Evolutionary conservation across 2,888 invertebrate species (phyloP), one percentile per base, ranked within the genome.

Genomic region (Acanthosoma haemorrhoidale): DNA sequence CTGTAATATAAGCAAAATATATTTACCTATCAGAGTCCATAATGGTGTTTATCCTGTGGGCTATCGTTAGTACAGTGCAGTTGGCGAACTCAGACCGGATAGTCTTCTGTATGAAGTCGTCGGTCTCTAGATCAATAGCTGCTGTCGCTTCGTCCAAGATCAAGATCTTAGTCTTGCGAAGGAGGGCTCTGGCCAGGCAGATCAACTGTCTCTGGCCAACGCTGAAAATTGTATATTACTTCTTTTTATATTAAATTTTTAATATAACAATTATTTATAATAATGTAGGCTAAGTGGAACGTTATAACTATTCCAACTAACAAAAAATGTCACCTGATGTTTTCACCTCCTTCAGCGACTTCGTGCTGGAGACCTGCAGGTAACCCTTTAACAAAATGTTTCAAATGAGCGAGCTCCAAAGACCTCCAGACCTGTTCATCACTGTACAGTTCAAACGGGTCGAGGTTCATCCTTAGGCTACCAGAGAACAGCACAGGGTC

Each of bases 21-120:
- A n/a, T n/a, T 73, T 77, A 83, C 84, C 81, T 87, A 77, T 91
- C 90, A 36, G 90, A 92, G 82, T 94, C 94, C 86, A 95, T 85
- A 76, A 96, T 94, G 25, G 95, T 96, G 80, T 95, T 94, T 72
- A 96, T 85, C 15, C 95, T 86, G 83, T 96, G 95, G 39, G 95
- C 95, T 79, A 96, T 95, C 1, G 94, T 95, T 25, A 96, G 85
- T 64, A 96, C 90, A 4, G 95, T 95, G 80, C 92, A 92, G 72
- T 90, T 86, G 72, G 85, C 86, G 80, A 96, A 96, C 80, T 95
- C 91, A 25, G 87, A 85, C 21, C 91, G 87, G 78, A 96, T 96
- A 4, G 96, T 96, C 81, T 87, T 91, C 83, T 89, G 90, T 78
- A 94, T 94, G 71, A 94, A 85, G 77, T 92, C 91, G 80, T 94